phyloP scores from a whole-genome alignment of 2,888 invertebrate species.

The Odontothrips loti region DNA sequence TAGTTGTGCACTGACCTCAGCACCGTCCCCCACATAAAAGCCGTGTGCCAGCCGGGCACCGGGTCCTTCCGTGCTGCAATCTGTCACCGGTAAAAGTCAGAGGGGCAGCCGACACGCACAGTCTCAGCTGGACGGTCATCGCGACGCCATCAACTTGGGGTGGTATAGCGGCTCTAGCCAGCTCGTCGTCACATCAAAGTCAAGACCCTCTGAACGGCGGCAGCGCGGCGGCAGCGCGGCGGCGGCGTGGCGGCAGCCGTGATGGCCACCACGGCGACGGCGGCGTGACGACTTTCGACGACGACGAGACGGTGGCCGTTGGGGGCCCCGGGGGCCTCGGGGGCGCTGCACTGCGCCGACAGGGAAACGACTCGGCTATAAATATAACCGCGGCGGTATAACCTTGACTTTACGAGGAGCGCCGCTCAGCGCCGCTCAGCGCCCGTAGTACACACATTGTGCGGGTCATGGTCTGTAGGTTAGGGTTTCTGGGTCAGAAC shows the following conservation, averaged over 20 bases:
- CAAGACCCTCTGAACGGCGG: background rate
- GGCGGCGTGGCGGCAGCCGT: background rate
- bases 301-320: no score
- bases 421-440: background rate
- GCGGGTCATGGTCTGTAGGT: background rate
- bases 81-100: background rate
- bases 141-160: background rate
- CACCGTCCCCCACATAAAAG: no score
- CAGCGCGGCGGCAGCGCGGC: background rate
- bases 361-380: background rate
- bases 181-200: background rate
- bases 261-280: background rate
- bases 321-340: no score
- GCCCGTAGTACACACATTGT: background rate
- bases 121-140: background rate
- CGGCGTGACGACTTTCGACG: no score
- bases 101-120: background rate
- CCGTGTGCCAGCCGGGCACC: no score
- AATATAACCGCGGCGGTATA: conserved; percentile 18
- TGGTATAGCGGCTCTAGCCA: background rate
- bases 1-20: no score
- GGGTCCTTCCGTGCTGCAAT: background rate
- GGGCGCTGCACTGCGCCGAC: no score
- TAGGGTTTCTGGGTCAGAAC: conserved; percentile 14
- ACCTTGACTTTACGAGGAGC: background rate